A percentile compares a stretch with the other conserved stretches of the same genome.
These are phyloP conservation scores for Orius insidiosus DNA, from an alignment of 1,140 invertebrate genomes.

Conservation along the genomic window DNA sequence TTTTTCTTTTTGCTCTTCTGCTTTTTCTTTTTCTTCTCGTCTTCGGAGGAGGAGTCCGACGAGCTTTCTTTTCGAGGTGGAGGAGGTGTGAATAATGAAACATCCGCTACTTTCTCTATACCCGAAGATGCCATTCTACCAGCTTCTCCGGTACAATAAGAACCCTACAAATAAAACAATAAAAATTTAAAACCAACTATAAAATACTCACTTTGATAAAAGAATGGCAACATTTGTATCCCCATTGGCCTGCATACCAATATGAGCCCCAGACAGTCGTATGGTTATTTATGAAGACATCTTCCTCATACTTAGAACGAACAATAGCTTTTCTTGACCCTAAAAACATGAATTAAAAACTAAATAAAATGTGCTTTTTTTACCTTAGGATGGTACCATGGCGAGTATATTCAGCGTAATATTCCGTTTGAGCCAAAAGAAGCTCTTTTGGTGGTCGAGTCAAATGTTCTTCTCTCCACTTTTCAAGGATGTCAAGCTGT, in stretches of 20 bases:
- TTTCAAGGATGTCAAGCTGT: conserved; percentile 59
- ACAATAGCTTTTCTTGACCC: conserved; percentile 72
- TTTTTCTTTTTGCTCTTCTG: conserved; percentile 34
- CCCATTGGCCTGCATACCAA: conserved; percentile 86
- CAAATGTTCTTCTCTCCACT: conserved; percentile 79
- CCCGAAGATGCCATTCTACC: conserved; percentile 33
- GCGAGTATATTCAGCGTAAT: conserved; percentile 90
- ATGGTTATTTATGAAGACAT: conserved; percentile 83
- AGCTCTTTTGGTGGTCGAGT: conserved; percentile 68
- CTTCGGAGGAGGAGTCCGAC: conserved; percentile 31
- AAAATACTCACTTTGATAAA: conserved; percentile 59
- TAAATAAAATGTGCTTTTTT: not conserved
- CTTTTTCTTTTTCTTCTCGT: conserved; percentile 34
- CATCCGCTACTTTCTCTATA: not conserved
- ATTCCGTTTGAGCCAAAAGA: conserved; percentile 84
- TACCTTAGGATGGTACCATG: conserved; percentile 62
- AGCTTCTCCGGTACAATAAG: conserved; percentile 70
- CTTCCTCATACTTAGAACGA: conserved; percentile 87
- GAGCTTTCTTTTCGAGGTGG: not conserved
- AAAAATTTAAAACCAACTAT: conserved; percentile 11
- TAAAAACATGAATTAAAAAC: conserved; percentile 18
- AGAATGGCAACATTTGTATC: conserved; percentile 90
- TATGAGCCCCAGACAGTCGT: conserved; percentile 89
- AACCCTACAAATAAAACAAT: conserved; percentile 37
- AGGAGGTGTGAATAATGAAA: not conserved